Base-by-base conservation (phyloP, 1,140 invertebrate genomes). In the Saccostrea cuccullata region DNA sequence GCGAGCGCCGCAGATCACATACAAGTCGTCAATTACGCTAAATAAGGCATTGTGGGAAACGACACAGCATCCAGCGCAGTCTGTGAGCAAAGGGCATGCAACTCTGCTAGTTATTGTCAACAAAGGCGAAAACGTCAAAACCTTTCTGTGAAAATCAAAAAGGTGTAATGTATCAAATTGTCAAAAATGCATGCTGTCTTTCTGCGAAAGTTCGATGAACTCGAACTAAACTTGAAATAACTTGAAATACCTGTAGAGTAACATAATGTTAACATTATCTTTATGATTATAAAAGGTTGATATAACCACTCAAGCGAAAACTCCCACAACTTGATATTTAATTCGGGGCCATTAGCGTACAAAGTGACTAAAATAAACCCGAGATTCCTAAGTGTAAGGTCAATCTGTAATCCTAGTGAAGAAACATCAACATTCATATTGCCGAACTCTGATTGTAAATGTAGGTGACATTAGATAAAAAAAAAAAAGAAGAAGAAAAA, bases 21-120 rank as follows among this genome's bases (percentile, higher is more conserved):
- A 77, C 70, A 77, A 77, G 70, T 77, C 70, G 70, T 77, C 70
- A 77, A 77, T 77, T 77, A 77, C 70, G 70, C 70, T 77, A 77
- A 77, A 77, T 77, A 77, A 77, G 70, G 70, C 70, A 77, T 77
- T 77, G 70, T 77, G 70, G 70, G 70, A 77, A 77, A 77, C 70
- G 70, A 77, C 70, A 77, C 70, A 77, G 70, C 70, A 77, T 36
- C 70, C 70, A 77, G 70, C 70, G 70, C 70, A 64, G 70, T 77
- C 70, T 77, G 70, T 77, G 70, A 77, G 70, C 70, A 77, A 77
- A 36, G 70, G 70, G 70, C 70, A 77, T 77, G 26, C 26, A 77
- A 77, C 70, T 77, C 70, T 36, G 23, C 26, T 15, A 36, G 30
- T 11, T 15, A 77, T 77, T 77, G 70, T 77, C 70, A 77, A 77